These are phyloP conservation scores for Eulemur albifrons DNA, from an alignment of 2,797 vertebrate species.

Conservation along the genomic window DNA sequence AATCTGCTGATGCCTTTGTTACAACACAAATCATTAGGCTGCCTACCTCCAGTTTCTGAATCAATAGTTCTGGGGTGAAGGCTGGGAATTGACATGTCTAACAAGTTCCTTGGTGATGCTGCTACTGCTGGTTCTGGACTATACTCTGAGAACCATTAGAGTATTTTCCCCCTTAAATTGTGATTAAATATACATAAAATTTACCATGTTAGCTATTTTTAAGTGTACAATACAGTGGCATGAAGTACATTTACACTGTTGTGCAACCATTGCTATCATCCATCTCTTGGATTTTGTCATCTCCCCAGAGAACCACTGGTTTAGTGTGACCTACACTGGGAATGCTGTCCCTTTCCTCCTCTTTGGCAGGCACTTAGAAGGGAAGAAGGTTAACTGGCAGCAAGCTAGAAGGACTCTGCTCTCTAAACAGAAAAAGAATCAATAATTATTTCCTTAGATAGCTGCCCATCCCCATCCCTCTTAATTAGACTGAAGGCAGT, in stretches of 20 bases:
- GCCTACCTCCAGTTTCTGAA: not conserved
- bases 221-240: not conserved
- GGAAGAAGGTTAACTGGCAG: not conserved
- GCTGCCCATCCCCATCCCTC: not conserved
- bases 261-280: not conserved
- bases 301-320: not conserved
- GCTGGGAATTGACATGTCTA: not conserved
- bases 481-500: slow-evolving; percentile 1
- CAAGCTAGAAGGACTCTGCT: not conserved
- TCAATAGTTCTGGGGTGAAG: not conserved
- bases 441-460: not conserved
- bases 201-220: not conserved
- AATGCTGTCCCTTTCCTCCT: not conserved
- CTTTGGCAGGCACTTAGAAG: not conserved
- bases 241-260: not conserved
- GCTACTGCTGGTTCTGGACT: not conserved
- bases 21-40: not conserved
- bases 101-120: not conserved
- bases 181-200: not conserved
- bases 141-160: not conserved
- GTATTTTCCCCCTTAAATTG: not conserved
- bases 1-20: not conserved
- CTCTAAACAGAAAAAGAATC: not conserved
- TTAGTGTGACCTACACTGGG: not conserved
- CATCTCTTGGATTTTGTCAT: not conserved